Conservation (phyloP, 2,113 vertebrate genomes). For the Sinocyclocheilus grahami region DNA sequence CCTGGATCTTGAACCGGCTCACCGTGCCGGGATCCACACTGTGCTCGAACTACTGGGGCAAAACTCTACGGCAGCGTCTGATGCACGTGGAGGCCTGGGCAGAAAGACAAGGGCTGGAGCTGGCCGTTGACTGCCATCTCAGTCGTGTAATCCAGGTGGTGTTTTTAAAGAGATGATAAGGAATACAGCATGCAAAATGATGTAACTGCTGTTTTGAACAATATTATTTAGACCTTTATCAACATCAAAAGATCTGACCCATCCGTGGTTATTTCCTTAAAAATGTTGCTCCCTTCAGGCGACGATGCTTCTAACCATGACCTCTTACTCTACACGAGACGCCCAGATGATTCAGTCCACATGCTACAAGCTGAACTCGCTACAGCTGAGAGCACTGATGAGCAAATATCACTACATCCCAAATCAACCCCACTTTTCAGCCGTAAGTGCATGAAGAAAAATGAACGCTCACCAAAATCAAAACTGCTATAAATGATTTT, state of each 20-base stretch:
- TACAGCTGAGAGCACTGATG: conserved; percentile 85
- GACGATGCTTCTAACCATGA: conserved; percentile 90
- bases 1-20: conserved; percentile 92
- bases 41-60: conserved; percentile 92
- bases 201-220: neutral
- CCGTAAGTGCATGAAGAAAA: conserved; percentile 72
- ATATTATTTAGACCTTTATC: neutral
- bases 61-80: conserved; percentile 85
- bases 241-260: neutral
- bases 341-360: conserved; percentile 82
- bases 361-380: conserved; percentile 92
- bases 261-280: neutral
- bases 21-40: conserved; percentile 78
- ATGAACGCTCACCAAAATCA: neutral
- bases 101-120: conserved; percentile 92
- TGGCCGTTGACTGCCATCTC: conserved; percentile 92
- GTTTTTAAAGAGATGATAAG: neutral
- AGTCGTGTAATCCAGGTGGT: conserved; percentile 86
- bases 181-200: neutral
- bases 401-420: conserved; percentile 85
- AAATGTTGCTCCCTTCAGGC: conserved; percentile 75
- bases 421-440: conserved; percentile 85
- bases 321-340: conserved; percentile 83
- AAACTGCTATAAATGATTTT: neutral
- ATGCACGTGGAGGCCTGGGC: conserved; percentile 90